phyloP scores from a whole-genome alignment of 1,140 invertebrate genomes.

The Latrodectus geometricus region DNA sequence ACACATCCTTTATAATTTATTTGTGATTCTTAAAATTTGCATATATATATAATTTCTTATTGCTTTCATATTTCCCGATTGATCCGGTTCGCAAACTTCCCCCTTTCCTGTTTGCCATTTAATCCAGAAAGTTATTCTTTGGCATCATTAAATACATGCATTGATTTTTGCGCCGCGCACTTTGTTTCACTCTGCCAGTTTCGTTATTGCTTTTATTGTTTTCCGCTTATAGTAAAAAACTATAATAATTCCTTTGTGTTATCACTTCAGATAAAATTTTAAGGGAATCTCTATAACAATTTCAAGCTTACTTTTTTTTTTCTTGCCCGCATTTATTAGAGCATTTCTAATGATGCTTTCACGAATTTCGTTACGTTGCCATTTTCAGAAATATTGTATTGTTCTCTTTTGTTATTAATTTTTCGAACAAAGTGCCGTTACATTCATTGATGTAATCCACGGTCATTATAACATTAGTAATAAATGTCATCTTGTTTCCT shows the following conservation, averaged over 20 bases:
- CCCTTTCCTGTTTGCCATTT: no score
- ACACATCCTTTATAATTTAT: no score
- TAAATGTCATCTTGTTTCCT: neutral
- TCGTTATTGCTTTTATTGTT: no score
- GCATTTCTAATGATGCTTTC: constrained; percentile 36
- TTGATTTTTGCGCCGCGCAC: no score
- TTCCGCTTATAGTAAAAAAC: no score
- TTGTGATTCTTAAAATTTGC: no score
- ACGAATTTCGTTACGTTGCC: constrained; percentile 2
- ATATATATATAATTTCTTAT: no score
- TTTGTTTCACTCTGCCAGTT: no score
- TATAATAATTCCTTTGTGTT: neutral
- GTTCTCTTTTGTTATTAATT: neutral
- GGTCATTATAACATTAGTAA: neutral
- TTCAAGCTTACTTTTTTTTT: neutral
- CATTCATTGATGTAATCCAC: neutral
- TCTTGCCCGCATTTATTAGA: constrained; percentile 46
- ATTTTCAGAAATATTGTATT: neutral
- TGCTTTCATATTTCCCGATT: no score
- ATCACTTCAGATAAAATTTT: neutral
- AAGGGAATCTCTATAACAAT: neutral
- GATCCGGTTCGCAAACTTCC: no score
- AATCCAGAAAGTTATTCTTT: no score
- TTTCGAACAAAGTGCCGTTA: neutral
- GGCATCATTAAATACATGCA: no score